phyloP scores from a whole-genome alignment of 1,140 invertebrate genomes.

The Octopus bimaculoides region DNA sequence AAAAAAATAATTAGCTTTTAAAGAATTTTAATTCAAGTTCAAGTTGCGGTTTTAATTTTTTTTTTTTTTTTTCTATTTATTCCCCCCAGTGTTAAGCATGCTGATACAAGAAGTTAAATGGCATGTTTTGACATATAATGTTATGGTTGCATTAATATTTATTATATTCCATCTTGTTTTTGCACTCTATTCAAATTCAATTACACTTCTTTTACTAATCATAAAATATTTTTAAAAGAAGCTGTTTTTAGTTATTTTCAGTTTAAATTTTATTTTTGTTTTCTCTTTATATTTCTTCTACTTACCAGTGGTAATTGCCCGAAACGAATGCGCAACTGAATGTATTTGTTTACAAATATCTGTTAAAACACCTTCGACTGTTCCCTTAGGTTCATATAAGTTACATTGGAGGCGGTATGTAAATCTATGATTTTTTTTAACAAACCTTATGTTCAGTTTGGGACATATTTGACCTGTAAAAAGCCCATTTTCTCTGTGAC shows the following conservation, averaged over 20 bases:
- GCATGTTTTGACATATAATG: background rate
- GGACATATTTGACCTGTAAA: no score
- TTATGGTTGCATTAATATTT: background rate
- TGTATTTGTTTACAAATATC: constrained; percentile 52
- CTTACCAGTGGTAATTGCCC: constrained; percentile 49
- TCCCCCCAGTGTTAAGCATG: no score
- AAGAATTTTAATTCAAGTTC: no score
- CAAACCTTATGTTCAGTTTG: no score
- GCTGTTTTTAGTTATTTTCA: background rate
- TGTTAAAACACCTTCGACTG: constrained; percentile 36
- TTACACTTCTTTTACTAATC: background rate
- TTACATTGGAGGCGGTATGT: constrained; percentile 73
- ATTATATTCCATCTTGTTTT: background rate
- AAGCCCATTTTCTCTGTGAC: no score
- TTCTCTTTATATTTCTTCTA: constrained; percentile 22
- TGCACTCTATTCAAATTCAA: background rate
- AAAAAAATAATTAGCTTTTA: no score
- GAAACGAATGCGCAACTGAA: constrained; percentile 54
- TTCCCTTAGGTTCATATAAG: constrained; percentile 68
- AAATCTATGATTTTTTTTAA: background rate
- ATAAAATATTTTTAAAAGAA: background rate
- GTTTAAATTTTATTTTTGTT: constrained; percentile 16
- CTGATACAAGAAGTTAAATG: background rate
- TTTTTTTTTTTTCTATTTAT: no score
- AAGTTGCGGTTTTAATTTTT: no score